These are phyloP conservation scores for Xestia sexstrigata DNA, from an alignment of 2,888 invertebrate species.

Conservation along the genomic window DNA sequence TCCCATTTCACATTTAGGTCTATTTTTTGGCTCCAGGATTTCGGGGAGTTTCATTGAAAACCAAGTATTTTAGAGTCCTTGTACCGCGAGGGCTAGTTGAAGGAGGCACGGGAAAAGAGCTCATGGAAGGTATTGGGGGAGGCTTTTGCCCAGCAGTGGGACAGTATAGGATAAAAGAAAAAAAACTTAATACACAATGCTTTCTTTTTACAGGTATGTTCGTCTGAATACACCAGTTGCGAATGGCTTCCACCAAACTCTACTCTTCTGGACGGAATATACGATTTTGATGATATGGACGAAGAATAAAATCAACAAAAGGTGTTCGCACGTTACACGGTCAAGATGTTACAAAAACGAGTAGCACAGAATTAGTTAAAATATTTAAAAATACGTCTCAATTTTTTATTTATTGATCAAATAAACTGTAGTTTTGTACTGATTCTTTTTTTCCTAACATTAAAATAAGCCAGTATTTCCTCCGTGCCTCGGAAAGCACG, in stretches of 20 bases:
- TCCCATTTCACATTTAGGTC: not conserved
- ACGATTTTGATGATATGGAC: conserved; percentile 64
- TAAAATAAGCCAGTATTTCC: not conserved
- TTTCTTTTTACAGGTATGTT: conserved; percentile 73
- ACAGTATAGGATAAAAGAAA: too few relatives aligned
- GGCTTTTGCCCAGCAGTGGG: too few relatives aligned
- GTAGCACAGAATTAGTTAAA: not conserved
- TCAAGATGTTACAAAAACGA: not conserved
- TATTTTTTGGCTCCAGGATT: not conserved
- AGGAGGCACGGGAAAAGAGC: too few relatives aligned
- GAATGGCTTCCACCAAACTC: conserved; percentile 92
- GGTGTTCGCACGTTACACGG: not conserved
- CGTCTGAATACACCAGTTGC: conserved; percentile 80
- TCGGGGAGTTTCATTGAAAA: not conserved
- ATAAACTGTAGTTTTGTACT: not conserved
- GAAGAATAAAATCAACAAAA: conserved; percentile 48
- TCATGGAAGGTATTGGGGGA: too few relatives aligned
- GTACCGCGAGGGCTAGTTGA: too few relatives aligned
- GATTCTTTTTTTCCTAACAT: not conserved
- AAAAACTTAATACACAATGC: not conserved
- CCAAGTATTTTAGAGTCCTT: not conserved
- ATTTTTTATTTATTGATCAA: not conserved
- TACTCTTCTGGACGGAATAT: conserved; percentile 83
- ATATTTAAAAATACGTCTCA: not conserved
- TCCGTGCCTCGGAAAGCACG: too few relatives aligned